phyloP scores from a whole-genome alignment of 1,140 invertebrate species.

The Bombus affinis region DNA sequence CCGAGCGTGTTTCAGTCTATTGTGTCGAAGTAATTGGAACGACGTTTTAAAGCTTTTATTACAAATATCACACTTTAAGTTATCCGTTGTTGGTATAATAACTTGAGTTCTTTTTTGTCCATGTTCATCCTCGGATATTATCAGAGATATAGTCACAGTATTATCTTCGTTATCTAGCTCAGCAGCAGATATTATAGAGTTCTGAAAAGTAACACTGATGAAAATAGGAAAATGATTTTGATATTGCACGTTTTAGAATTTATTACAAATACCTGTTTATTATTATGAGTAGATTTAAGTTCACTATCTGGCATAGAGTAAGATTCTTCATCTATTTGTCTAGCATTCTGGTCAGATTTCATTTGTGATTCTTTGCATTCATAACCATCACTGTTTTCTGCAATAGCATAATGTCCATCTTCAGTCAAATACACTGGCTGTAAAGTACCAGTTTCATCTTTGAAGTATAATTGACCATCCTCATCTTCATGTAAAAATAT shows the following conservation, averaged over 20 bases:
- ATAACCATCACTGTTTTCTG: slow-evolving; percentile 72
- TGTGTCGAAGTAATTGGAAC: slow-evolving; percentile 79
- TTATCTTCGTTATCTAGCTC: slow-evolving; percentile 79
- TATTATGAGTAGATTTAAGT: slow-evolving; percentile 42
- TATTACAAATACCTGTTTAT: slow-evolving; percentile 69
- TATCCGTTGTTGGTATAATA: slow-evolving; percentile 80
- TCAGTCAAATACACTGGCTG: slow-evolving; percentile 80
- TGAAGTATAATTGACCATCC: slow-evolving; percentile 80
- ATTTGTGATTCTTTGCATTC: slow-evolving; percentile 67
- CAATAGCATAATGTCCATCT: slow-evolving; percentile 81
- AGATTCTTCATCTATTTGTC: slow-evolving; percentile 66
- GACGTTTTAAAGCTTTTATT: slow-evolving; percentile 80
- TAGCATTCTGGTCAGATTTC: slow-evolving; percentile 61
- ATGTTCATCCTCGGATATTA: slow-evolving; percentile 81
- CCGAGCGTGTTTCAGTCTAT: slow-evolving; percentile 79
- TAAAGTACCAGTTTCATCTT: slow-evolving; percentile 77
- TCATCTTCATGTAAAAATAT: slow-evolving; percentile 81
- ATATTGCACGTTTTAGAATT: not conserved
- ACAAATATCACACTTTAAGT: slow-evolving; percentile 79
- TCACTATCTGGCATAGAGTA: slow-evolving; percentile 73
- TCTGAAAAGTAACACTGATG: slow-evolving; percentile 43
- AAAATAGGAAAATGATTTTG: not conserved
- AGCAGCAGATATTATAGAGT: slow-evolving; percentile 7
- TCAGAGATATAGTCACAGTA: slow-evolving; percentile 80
- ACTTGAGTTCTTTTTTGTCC: slow-evolving; percentile 81